Percentiles rank a stretch among this genome's conserved stretches.
These are phyloP conservation scores for Circaetus cinerascens DNA, from an alignment of 2,113 vertebrate species.

Conservation along the genomic window DNA sequence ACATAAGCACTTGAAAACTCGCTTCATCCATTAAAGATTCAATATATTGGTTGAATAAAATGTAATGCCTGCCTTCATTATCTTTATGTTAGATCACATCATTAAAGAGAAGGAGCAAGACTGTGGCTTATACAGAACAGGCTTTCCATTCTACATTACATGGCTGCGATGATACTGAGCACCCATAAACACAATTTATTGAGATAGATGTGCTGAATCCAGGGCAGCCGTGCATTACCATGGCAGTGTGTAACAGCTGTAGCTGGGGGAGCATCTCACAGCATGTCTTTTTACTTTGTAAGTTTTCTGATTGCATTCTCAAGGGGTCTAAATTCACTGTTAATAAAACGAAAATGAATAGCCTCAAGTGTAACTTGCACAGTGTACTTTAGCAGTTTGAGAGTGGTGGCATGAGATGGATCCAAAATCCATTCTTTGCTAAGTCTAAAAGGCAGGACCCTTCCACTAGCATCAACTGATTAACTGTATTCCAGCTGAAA, in stretches of 20 bases:
- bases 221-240: not conserved
- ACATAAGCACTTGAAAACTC: not conserved
- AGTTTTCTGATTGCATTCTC: not conserved
- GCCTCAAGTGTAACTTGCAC: not conserved
- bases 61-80: not conserved
- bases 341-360: not conserved
- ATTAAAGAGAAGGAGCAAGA: not conserved
- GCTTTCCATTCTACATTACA: not conserved
- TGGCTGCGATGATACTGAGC: not conserved
- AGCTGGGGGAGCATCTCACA: not conserved
- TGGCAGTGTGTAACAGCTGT: not conserved
- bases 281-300: accelerated
- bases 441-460: not conserved
- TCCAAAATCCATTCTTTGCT: not conserved
- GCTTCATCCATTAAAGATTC: not conserved
- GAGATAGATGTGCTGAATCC: not conserved
- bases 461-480: not conserved
- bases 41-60: not conserved
- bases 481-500: too few species aligned
- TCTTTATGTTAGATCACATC: not conserved
- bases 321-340: not conserved
- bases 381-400: not conserved
- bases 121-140: not conserved
- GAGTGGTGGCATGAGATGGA: accelerated
- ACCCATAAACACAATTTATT: not conserved